Conservation (phyloP, 2,113 vertebrate species). For the Coptodon rendalli region DNA sequence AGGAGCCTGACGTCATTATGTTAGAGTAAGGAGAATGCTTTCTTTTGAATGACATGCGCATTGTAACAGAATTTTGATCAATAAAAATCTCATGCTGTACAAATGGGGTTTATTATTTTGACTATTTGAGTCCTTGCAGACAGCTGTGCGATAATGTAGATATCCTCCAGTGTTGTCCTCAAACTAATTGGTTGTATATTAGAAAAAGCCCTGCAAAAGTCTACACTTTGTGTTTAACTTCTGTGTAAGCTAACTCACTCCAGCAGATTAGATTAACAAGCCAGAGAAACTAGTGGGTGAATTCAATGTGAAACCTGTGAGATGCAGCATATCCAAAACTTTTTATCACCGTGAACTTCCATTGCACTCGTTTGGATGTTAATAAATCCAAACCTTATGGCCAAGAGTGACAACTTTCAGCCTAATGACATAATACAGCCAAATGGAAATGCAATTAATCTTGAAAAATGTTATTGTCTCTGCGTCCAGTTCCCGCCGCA, state of each 20-base stretch:
- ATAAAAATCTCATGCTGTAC: neutral
- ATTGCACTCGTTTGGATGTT: neutral
- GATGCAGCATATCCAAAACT: neutral
- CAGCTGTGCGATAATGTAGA: neutral
- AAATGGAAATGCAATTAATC: slow-evolving; percentile 9
- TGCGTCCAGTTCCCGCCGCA: neutral
- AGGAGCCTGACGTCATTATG: neutral
- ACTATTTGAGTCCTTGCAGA: neutral
- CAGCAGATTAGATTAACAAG: neutral
- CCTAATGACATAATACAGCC: neutral
- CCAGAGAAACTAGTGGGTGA: neutral
- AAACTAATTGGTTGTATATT: neutral
- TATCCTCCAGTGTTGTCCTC: neutral
- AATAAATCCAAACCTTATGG: slow-evolving; percentile 11
- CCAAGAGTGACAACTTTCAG: neutral
- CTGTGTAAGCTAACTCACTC: neutral
- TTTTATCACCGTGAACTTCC: neutral
- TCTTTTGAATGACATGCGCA: neutral
- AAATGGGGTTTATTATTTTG: neutral
- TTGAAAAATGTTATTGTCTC: slow-evolving; percentile 6
- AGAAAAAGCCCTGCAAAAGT: neutral
- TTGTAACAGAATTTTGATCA: neutral
- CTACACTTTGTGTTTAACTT: neutral
- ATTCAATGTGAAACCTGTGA: neutral
- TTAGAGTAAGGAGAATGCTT: neutral